A percentile compares a stretch with the other conserved stretches of the same genome.
phyloP scores from a whole-genome alignment of 1,140 invertebrate genomes.

The Hesperophylax magnus region DNA sequence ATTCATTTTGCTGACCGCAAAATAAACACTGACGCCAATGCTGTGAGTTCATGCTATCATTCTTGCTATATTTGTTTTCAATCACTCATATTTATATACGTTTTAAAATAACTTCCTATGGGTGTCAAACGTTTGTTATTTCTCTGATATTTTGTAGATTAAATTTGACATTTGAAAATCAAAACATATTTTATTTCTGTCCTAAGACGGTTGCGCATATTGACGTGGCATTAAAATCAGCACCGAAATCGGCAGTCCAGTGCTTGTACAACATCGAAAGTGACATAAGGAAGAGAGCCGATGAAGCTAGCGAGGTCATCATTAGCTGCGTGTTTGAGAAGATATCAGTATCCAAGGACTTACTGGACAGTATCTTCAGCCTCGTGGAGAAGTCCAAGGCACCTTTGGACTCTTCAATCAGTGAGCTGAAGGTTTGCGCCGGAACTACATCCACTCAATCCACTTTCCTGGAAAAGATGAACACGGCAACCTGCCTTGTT shows the following conservation, averaged over 20 bases:
- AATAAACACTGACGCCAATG: neutral
- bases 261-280: neutral
- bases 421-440: neutral
- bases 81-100: no score
- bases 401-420: neutral
- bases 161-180: neutral
- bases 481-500: slow-evolving; percentile 3
- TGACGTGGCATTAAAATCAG: neutral
- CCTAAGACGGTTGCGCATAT: neutral
- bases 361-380: neutral
- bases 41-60: neutral
- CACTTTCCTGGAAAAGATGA: neutral
- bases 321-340: neutral
- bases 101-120: no score
- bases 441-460: neutral
- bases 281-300: neutral
- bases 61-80: no score
- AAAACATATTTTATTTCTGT: neutral
- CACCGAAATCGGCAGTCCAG: neutral
- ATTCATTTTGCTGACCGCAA: neutral
- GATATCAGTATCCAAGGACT: neutral
- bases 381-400: neutral
- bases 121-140: no score
- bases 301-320: neutral
- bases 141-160: no score